phyloP scores from a whole-genome alignment of 2,113 vertebrate genomes.

The Hemibagrus wyckioides region DNA sequence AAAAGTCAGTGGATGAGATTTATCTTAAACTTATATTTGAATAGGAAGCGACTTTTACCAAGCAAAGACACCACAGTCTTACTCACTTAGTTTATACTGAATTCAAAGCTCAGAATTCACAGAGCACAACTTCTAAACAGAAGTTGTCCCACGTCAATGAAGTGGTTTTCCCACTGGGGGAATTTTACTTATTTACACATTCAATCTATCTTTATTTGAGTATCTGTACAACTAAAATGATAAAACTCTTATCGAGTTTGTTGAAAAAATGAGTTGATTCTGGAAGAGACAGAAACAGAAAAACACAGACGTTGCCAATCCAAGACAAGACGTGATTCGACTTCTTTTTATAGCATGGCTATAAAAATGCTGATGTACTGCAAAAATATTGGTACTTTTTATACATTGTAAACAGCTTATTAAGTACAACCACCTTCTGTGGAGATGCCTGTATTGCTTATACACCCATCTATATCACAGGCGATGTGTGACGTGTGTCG shows the following conservation, averaged over 20 bases:
- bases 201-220: too few relatives aligned
- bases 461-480: neutral
- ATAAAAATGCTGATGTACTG: neutral
- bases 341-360: neutral
- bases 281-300: too few relatives aligned
- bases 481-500: neutral
- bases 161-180: too few relatives aligned
- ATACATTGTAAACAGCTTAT: neutral
- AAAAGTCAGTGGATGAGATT: neutral
- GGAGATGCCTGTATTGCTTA: neutral
- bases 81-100: neutral
- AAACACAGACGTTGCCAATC: neutral
- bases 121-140: neutral
- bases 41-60: neutral
- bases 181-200: too few relatives aligned
- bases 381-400: neutral
- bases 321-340: neutral
- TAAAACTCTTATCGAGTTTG: too few relatives aligned
- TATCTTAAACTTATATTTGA: neutral
- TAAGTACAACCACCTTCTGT: neutral
- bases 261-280: too few relatives aligned
- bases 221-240: too few relatives aligned
- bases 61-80: too few relatives aligned
- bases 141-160: too few relatives aligned
- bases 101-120: neutral